Percentiles rank a stretch among this genome's conserved stretches.
These are phyloP conservation scores for Aporophyla lueneburgensis DNA, from an alignment of 2,888 invertebrate species.

Conservation along the genomic window DNA sequence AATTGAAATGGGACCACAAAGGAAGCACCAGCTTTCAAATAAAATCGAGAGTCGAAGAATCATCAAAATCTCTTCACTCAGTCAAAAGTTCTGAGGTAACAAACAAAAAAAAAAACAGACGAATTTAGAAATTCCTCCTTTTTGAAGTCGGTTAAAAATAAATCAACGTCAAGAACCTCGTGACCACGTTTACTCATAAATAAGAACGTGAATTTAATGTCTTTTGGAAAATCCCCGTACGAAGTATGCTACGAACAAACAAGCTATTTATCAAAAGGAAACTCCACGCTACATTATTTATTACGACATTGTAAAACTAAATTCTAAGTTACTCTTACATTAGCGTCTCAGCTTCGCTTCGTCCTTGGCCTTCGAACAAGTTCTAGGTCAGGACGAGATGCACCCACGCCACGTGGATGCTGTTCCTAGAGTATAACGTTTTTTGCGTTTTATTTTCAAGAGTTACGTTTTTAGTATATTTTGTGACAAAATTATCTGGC, in stretches of 20 bases:
- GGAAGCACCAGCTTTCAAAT: too few relatives aligned
- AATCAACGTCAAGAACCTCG: too few relatives aligned
- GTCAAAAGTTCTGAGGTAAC: too few relatives aligned
- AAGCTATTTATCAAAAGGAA: constrained; percentile 14
- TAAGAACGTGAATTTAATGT: not conserved
- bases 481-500: too few relatives aligned
- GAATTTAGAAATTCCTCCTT: too few relatives aligned
- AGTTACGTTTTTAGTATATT: not conserved
- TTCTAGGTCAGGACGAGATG: constrained; percentile 30
- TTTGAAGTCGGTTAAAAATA: too few relatives aligned
- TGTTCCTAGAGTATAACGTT: constrained; percentile 7
- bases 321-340: constrained; percentile 25
- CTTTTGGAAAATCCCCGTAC: not conserved
- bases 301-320: constrained; percentile 11
- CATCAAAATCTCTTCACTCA: too few relatives aligned
- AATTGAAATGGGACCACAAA: too few relatives aligned
- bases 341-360: constrained; percentile 40
- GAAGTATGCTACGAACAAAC: constrained; percentile 4
- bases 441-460: constrained; percentile 9
- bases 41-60: too few relatives aligned
- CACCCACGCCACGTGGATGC: constrained; percentile 41
- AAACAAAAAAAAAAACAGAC: too few relatives aligned
- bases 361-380: constrained; percentile 54
- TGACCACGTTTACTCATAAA: too few relatives aligned
- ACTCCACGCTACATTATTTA: constrained; percentile 46